Evolutionary conservation across 1,140 invertebrate genomes (phyloP).

Genomic region (Rhopalosiphum padi): DNA sequence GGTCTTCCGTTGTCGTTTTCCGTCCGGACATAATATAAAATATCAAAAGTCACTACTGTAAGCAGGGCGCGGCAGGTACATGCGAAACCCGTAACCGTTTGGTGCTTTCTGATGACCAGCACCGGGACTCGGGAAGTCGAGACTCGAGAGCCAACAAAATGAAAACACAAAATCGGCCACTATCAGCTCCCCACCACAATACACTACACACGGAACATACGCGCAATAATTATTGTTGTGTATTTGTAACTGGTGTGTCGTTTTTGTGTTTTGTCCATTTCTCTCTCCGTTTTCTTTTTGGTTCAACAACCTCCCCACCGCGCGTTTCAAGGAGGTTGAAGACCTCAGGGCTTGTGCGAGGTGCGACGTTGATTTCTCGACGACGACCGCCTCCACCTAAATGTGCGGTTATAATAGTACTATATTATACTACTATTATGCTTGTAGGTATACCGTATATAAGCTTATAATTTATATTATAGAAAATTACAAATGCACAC

Average conservation of each 20-base stretch:
- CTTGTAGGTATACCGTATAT: background rate
- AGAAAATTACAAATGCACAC: background rate
- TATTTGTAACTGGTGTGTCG: background rate
- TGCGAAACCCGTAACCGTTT: background rate
- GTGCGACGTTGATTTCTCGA: conserved; percentile 42
- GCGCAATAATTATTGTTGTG: background rate
- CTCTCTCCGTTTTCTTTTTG: background rate
- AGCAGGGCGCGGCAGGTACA: background rate
- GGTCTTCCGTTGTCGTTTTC: background rate
- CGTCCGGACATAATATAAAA: background rate
- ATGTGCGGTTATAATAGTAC: background rate
- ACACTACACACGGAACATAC: background rate
- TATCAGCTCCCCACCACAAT: conserved; percentile 44
- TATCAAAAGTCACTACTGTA: background rate
- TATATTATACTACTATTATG: no score
- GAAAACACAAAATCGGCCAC: conserved; percentile 38
- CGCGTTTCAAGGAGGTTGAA: conserved; percentile 54
- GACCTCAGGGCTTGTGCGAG: background rate
- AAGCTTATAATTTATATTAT: background rate
- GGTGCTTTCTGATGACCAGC: background rate
- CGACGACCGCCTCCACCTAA: background rate
- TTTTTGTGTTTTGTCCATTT: conserved; percentile 30
- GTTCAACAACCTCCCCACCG: conserved; percentile 53
- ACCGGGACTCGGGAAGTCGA: background rate
- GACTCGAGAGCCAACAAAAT: conserved; percentile 1